Evolutionary conservation across 2,797 vertebrate genomes (phyloP).

Genomic region (Rhynchotus rufescens): DNA sequence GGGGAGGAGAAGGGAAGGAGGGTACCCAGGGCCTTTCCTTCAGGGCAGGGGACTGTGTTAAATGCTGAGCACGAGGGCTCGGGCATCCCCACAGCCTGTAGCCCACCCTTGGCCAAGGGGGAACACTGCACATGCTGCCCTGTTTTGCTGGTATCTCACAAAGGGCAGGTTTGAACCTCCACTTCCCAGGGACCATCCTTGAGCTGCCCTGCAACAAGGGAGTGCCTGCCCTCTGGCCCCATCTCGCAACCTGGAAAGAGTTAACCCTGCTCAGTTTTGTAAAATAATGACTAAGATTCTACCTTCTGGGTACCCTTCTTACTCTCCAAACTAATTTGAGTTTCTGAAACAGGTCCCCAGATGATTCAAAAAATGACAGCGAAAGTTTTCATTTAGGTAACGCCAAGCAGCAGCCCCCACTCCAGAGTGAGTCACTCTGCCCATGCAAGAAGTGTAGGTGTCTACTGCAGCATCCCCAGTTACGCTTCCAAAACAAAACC

Average conservation of each 20-base stretch:
- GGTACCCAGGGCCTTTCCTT: not conserved
- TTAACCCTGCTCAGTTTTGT: not conserved
- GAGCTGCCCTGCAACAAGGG: not conserved
- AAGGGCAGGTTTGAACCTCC: not conserved
- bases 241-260: not conserved
- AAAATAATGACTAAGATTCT: not conserved
- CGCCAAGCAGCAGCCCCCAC: not conserved
- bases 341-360: not conserved
- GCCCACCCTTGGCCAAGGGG: not conserved
- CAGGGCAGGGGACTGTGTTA: fast-evolving
- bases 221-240: not conserved
- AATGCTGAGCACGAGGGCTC: fast-evolving
- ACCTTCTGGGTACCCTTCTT: not conserved
- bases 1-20: not conserved
- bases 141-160: not conserved
- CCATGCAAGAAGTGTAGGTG: not conserved
- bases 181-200: not conserved
- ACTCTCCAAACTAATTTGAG: not conserved
- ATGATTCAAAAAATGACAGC: not conserved
- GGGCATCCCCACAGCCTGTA: not conserved
- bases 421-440: not conserved
- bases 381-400: not conserved
- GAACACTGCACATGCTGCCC: not conserved
- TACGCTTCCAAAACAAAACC: not conserved
- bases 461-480: not conserved